Evolutionary conservation across 2,113 vertebrate species (phyloP), one percentile per base, ranked within the genome.

Genomic region (Halichoeres trimaculatus): DNA sequence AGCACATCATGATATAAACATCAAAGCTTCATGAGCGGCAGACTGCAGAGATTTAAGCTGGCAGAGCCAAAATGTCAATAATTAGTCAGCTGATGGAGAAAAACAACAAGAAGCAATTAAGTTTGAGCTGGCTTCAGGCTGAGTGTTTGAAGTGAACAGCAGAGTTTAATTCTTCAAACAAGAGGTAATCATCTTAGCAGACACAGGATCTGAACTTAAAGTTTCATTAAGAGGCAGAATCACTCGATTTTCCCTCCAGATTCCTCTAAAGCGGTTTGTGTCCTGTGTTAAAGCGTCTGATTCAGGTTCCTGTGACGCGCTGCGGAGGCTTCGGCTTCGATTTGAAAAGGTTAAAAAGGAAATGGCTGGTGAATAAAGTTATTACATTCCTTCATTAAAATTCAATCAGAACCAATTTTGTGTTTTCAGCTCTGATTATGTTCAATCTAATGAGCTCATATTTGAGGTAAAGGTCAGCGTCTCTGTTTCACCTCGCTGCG

Each of bases 361-460:
- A 80, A 83, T 80, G 58, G 70, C 19, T 14, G 14, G 19, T 8
- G 55, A 69, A 40, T 13, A 81, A 82, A 63, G 24, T 67, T 71
- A 71, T 84, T 80, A 59, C 55, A 59, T 62, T 74, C 74, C 53
- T 55, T 76, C 64, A 79, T 86, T 82, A 84, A 48, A 54, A 70
- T 75, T 58, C 53, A 76, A 78, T 78, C 51, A 81, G 11, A 45
- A 17, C n/a, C 43, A 58, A 74, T 78, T 58, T 58, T 8, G 70
- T 13, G 34, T 16, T 38, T 38, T 87, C 77, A 53, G 2, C 70
- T 75, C 20, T 64, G 58, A 81, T 78, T 70, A 71, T 2, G 43
- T 38, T 64, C 63, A 53, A 43, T 19, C 52, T 54, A 43, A 64
- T 10, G 55, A 74, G 70, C 64, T 72, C 43, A 26, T 20, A 17